These are phyloP conservation scores for Sitobion miscanthi DNA, from an alignment of 1,140 invertebrate genomes.

Conservation along the genomic window DNA sequence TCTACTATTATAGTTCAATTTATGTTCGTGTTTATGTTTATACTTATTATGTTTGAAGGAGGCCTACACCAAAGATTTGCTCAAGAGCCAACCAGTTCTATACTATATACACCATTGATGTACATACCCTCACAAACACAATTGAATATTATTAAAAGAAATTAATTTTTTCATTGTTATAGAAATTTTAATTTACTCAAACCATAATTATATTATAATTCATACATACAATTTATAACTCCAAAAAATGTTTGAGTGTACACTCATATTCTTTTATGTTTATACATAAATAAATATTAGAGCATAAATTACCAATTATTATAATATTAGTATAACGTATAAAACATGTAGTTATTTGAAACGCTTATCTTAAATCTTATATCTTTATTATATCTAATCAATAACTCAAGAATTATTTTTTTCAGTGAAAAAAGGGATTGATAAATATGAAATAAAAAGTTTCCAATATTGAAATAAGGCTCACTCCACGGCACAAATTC, in stretches of 20 bases:
- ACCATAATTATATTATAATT: not conserved
- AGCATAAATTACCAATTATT: not conserved
- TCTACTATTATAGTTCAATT: too few relatives aligned
- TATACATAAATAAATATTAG: not conserved
- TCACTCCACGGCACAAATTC: conserved; percentile 19
- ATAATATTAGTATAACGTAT: not conserved
- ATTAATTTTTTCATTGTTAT: not conserved
- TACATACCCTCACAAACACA: too few relatives aligned
- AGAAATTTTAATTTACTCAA: not conserved
- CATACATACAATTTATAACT: not conserved
- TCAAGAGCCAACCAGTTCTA: too few relatives aligned
- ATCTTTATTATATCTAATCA: not conserved
- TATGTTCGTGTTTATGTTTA: not conserved
- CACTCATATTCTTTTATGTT: not conserved
- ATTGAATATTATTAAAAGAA: not conserved
- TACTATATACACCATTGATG: too few relatives aligned
- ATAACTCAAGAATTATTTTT: not conserved
- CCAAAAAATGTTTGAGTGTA: not conserved
- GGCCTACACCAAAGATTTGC: too few relatives aligned
- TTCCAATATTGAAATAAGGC: conserved; percentile 31
- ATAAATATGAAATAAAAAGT: conserved; percentile 2
- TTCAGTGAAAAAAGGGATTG: not conserved
- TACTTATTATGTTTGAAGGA: not conserved
- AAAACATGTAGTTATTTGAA: not conserved
- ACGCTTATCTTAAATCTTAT: not conserved